Base-by-base conservation (phyloP, 1,140 invertebrate species). In the Lepidotrigona ventralis region DNA sequence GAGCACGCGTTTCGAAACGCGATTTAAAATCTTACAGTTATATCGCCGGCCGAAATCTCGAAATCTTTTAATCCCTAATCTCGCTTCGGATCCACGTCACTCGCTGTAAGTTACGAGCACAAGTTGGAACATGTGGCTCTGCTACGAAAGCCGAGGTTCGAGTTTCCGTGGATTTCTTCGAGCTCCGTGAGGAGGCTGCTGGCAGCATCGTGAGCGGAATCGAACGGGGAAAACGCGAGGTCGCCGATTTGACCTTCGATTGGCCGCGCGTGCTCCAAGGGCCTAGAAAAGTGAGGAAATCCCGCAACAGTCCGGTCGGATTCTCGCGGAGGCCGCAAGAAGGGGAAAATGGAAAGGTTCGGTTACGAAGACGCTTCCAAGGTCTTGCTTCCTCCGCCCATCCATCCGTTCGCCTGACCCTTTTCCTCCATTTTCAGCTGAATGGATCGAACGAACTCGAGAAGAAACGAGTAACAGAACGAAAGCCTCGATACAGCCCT, bases 311-410 rank as follows among this genome's bases (percentile, higher is more conserved):
- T 33, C 54, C 46, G 64, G 21, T 51, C 26, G 29, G 56, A 29
- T 39, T 29, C 14, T 1, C 9, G 33, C 46, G 68, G 60, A 76
- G 83, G 88, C 46, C 14, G 1, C 14, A 26, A 46, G 68, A 56
- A 76, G 83, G 88, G 81, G 82, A 86, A 87, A 90, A 90, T 83
- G 85, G 87, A 89, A 91, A 90, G 89, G 88, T 90, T 90, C 81
- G 70, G 86, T 90, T 88, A 89, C 84, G 87, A 88, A 70, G 88
- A 90, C 83, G 79, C 76, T 5, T 39, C 39, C 90, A 88, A 89
- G 86, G 86, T 84, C 85, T 76, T 64, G 63, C 79, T 74, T n/a
- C n/a, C 33, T 33, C 33, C 74, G 39, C 46, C 39, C 39, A 21
- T 39, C 6, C 60, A 5, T 3, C 8, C 33, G 51, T 51, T 26